Evolutionary conservation across 2,888 invertebrate species (phyloP), one percentile per base, ranked within the genome.

Genomic region (Galeopsomyia nigrocyanea): DNA sequence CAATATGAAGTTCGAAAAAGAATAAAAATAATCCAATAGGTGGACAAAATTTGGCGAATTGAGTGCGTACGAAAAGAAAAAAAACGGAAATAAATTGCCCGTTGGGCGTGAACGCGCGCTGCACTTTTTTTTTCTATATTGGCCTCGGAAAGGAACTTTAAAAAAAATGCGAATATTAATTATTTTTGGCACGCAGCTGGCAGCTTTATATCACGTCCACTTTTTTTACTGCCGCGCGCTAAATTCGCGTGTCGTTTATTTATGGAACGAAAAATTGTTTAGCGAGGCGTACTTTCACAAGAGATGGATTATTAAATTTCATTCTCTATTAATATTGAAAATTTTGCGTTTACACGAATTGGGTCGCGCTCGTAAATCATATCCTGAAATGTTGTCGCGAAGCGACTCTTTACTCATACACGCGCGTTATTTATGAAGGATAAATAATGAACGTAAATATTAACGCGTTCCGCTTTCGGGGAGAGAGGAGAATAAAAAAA

Each of bases 401-500:
- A 61, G 61, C 60, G 53, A 46, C 39, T 64, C 39, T 39, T 39
- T 39, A 39, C 39, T 39, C 39, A 39, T 26, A 26, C 26, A 26
- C 5, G 5, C 39, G 7, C 10, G 39, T 75, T 75, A 74, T 75
- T 79, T 78, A 74, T 47, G 65, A 73, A 22, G 67, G 68, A 62
- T 61, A 46, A 57, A 67, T 46, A 31, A 58, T 39, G 56, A 56
- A 73, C 60, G 53, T 61, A 71, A 78, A 75, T 73, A 79, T 79
- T 76, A 76, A 71, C 61, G 67, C 46, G 73, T 66, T 65, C 70
- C 71, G 73, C 76, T 78, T 75, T 60, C 16, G 58, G 63, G 66
- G 56, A n/a, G n/a, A n/a, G n/a, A n/a, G n/a, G n/a, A n/a, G 49
- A 57, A 57, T 73, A 39, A 26, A 39, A 39, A 39, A 39, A 39